These are phyloP conservation scores for Pygoscelis adeliae DNA, from an alignment of 2,113 vertebrate genomes.

Conservation along the genomic window DNA sequence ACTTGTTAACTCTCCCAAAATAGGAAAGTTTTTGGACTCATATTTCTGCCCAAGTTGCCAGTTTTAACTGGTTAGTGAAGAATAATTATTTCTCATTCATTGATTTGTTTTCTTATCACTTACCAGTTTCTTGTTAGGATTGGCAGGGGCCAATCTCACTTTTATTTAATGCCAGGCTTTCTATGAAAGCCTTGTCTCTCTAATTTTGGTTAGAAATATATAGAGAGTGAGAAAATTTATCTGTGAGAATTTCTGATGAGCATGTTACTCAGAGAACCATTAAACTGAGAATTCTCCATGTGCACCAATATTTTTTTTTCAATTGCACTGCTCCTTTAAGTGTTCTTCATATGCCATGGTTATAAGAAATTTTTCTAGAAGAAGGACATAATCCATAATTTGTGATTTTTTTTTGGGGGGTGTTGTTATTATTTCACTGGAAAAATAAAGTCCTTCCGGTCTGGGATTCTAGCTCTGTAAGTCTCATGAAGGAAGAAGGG, in stretches of 20 bases:
- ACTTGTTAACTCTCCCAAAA: neutral
- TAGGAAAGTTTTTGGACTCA: rapidly evolving
- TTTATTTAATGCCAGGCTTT: neutral
- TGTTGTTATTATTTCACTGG: neutral
- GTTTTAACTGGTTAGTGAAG: neutral
- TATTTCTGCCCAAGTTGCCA: neutral
- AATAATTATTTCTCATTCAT: neutral
- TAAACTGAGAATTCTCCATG: neutral
- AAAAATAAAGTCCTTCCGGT: neutral
- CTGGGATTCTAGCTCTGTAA: neutral
- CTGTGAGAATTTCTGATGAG: neutral
- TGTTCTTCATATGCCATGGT: neutral
- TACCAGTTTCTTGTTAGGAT: neutral
- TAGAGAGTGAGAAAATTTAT: neutral
- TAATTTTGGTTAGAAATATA: neutral
- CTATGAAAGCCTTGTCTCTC: neutral
- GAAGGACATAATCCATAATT: neutral
- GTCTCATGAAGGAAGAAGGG: neutral
- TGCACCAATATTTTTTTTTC: neutral
- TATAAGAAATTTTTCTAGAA: neutral
- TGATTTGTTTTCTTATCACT: neutral
- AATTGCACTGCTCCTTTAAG: neutral
- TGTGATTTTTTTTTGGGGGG: too few relatives aligned
- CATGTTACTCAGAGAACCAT: neutral
- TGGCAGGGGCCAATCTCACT: neutral